Evolutionary conservation across 2,888 invertebrate genomes (phyloP), one percentile per base, ranked within the genome.

Genomic region (Alcis repandata): DNA sequence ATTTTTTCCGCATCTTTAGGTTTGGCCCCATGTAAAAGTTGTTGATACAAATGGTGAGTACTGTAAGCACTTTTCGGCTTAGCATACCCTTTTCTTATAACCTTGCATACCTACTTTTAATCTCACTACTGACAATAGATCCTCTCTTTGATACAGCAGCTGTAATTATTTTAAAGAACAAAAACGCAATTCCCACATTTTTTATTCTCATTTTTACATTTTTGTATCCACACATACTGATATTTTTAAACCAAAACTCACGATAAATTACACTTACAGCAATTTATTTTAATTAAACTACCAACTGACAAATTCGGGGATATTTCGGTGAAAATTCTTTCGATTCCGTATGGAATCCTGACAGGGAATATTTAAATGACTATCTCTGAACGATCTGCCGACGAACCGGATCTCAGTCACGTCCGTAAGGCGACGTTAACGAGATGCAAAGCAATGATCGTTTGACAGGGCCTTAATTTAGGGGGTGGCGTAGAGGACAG

Each of bases 401-500:
- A 36, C 61, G 38, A 65, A 59, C 60, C 53, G 60, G 70, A 72
- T 67, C 68, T 70, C 65, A 72, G 67, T 71, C 70, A 69, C 68
- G 71, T 70, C 66, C 52, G 67, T 62, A 48, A 60, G 48, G 48
- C 15, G 68, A 72, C 70, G 67, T 67, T 72, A 73, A 74, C 68
- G 71, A 74, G 70, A 71, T 69, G 69, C 71, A 59, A 67, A 59
- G 71, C 70, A 71, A 71, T 73, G 59, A 69, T 69, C 68, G 70
- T 67, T 60, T 69, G 72, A 69, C 72, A 65, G 64, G 17, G 56
- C 68, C 56, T 68, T 67, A 69, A 66, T 66, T 70, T 63, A 51
- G 46, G 27, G 9, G 38, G 41, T 67, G 72, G 72, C 53, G 40
- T 22, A 68, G 68, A 20, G 17, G 11, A 51, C 38, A 19, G 41